phyloP scores from a whole-genome alignment of 2,888 invertebrate species.

The Sialis fuliginosa region DNA sequence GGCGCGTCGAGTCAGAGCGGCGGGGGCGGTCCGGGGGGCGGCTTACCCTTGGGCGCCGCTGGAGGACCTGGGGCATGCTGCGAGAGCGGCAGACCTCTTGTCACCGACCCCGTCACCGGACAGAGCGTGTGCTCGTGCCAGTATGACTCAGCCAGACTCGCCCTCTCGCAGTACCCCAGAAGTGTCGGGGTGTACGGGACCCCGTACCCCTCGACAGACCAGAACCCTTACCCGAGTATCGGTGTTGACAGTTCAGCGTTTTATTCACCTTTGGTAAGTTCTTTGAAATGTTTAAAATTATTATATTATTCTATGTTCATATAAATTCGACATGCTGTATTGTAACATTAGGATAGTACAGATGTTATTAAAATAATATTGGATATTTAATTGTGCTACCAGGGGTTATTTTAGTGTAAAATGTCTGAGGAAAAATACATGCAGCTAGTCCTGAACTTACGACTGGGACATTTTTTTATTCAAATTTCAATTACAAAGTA shows the following conservation, averaged over 20 bases:
- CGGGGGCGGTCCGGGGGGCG: slow-evolving; percentile 17
- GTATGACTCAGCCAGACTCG: slow-evolving; percentile 75
- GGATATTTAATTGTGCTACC: no score
- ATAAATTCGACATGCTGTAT: no score
- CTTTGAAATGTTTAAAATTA: not conserved
- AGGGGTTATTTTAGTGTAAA: no score
- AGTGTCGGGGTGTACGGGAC: slow-evolving; percentile 69
- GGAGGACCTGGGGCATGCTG: slow-evolving; percentile 43
- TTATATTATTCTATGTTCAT: not conserved
- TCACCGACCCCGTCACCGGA: slow-evolving; percentile 83
- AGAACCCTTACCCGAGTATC: slow-evolving; percentile 84
- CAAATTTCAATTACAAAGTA: no score
- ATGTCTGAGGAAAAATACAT: no score
- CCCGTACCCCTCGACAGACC: slow-evolving; percentile 79
- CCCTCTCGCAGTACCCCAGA: slow-evolving; percentile 66
- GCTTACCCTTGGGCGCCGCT: slow-evolving; percentile 15
- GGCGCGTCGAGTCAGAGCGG: slow-evolving; percentile 35
- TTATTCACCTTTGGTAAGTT: slow-evolving; percentile 86
- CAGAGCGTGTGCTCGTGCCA: slow-evolving; percentile 90
- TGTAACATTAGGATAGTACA: no score
- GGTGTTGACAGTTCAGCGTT: slow-evolving; percentile 88
- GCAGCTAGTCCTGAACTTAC: no score
- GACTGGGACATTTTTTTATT: no score
- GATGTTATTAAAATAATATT: no score
- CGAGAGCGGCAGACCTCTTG: slow-evolving; percentile 79